phyloP scores from a whole-genome alignment of 2,888 invertebrate genomes.

The Xestia c-nigrum region DNA sequence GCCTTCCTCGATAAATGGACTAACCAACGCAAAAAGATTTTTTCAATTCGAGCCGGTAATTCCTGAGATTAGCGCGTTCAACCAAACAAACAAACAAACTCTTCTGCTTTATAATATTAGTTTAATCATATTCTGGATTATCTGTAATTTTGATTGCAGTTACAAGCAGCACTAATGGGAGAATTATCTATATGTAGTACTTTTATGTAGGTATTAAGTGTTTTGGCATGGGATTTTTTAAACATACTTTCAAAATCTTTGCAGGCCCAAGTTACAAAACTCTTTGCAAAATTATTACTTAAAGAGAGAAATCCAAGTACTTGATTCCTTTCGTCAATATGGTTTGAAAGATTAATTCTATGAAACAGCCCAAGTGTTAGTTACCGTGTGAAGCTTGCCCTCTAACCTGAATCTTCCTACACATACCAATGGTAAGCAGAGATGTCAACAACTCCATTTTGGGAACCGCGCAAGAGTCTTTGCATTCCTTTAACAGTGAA shows the following conservation, averaged over 20 bases:
- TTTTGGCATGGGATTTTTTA: background rate
- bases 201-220: background rate
- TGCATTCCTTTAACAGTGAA: background rate
- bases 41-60: too few species aligned
- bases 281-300: background rate
- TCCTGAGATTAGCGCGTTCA: too few species aligned
- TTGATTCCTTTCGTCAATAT: background rate
- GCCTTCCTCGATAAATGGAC: too few species aligned
- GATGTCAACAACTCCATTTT: constrained; percentile 37
- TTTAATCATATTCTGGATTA: background rate
- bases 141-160: too few species aligned
- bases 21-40: too few species aligned
- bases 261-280: background rate
- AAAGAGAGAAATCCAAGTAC: background rate
- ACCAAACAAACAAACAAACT: too few species aligned
- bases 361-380: constrained; percentile 8
- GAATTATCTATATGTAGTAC: background rate
- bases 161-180: background rate
- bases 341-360: constrained; percentile 6
- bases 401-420: constrained; percentile 17
- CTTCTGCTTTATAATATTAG: too few species aligned
- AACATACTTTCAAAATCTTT: background rate
- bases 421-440: constrained; percentile 25
- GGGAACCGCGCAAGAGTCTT: constrained; percentile 7
- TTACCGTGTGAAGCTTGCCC: background rate